Percentiles rank a stretch among this genome's conserved stretches.
Evolutionary conservation across 2,888 invertebrate species (phyloP).

Genomic region (Apamea epomidion): DNA sequence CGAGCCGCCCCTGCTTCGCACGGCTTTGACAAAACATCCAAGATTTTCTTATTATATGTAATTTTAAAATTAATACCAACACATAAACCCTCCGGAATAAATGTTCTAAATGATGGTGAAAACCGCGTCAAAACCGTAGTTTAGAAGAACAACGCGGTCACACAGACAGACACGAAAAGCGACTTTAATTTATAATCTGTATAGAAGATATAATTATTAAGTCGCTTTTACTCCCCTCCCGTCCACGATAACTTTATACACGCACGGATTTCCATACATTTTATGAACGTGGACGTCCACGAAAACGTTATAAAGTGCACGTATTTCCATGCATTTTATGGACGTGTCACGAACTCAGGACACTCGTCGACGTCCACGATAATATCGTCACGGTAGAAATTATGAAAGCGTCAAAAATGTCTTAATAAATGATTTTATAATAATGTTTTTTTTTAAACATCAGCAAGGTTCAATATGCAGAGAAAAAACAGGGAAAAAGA

Average conservation of each 20-base stretch:
- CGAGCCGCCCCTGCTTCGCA: background rate
- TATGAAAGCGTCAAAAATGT: background rate
- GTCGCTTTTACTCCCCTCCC: background rate
- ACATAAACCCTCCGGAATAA: too few relatives aligned
- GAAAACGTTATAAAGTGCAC: background rate
- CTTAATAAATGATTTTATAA: conserved; percentile 16
- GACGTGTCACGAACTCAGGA: background rate
- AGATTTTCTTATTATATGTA: background rate
- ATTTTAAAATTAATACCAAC: background rate
- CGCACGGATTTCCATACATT: background rate
- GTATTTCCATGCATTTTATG: background rate
- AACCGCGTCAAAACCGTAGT: background rate
- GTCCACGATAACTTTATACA: background rate
- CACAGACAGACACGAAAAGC: background rate
- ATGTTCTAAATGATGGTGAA: background rate
- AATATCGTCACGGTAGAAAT: background rate
- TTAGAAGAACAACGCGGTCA: background rate
- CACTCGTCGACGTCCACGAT: too few relatives aligned
- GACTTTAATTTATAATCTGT: background rate
- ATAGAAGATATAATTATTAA: background rate
- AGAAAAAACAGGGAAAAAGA: conserved; percentile 1
- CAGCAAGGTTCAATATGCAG: conserved; percentile 38
- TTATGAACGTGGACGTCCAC: background rate
- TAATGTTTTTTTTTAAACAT: conserved; percentile 7
- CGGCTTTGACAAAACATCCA: background rate